These are phyloP conservation scores for Nasua narica DNA, from an alignment of 2,797 vertebrate species.

Conservation along the genomic window DNA sequence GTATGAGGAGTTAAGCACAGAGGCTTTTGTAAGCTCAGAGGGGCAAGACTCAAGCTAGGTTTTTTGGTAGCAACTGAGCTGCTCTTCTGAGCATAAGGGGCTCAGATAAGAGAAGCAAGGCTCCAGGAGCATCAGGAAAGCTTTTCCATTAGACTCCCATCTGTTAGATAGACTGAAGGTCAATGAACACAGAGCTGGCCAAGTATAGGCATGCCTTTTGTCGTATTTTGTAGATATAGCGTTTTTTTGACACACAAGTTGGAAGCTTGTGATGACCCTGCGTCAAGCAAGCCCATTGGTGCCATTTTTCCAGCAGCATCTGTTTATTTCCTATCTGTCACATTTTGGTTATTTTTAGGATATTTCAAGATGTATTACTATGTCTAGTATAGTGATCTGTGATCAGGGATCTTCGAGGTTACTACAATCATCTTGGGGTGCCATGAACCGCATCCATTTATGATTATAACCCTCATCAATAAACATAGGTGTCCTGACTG, in stretches of 20 bases:
- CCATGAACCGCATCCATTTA: neutral
- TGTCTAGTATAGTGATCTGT: neutral
- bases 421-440: neutral
- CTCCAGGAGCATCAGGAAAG: neutral
- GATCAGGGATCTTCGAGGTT: neutral
- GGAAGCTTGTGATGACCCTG: neutral
- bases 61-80: neutral
- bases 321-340: neutral
- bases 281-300: neutral
- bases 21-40: neutral
- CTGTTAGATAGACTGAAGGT: neutral
- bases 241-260: neutral
- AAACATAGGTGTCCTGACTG: neutral
- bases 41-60: neutral
- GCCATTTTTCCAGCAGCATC: neutral
- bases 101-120: neutral
- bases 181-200: neutral
- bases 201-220: neutral
- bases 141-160: neutral
- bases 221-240: neutral
- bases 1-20: neutral
- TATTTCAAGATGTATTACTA: neutral
- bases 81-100: neutral
- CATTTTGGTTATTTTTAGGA: neutral
- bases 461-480: neutral